Base-by-base conservation (phyloP, 2,888 invertebrate species). In the Melanchra persicariae region DNA sequence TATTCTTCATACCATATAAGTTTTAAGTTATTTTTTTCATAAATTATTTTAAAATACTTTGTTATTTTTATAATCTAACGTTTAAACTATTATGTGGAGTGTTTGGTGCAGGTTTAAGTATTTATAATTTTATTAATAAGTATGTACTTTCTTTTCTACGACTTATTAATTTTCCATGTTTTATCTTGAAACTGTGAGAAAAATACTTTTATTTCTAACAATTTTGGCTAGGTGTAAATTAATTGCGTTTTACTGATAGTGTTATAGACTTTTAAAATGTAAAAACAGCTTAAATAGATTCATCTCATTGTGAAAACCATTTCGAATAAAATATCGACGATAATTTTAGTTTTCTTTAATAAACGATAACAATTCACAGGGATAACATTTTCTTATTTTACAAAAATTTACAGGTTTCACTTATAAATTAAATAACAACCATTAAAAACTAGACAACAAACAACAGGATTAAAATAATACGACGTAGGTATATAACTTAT, bases 101-200 rank as follows among this genome's bases (percentile, higher is more conserved):
- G 37, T 69, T 51, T 17, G 49, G 54, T 30, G 17, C 5, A 8
- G n/a, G 4, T 54, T 43, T 40, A 2, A 54, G 24, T 67, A 61
- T 73, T 73, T 64, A 51, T 79, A 40, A 22, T 19, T 51, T 8
- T 37, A 49, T 58, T 45, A 9, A 30, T 24, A 72, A 47, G 24
- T 40, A 66, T 67, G 9, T 70, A 37, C 17, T 64, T 58, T 67
- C 24, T 68, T 64, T 79, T 79, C 75, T 74, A 64, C 4, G 22
- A 69, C 79, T 79, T 64, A 10, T 69, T 69, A 64, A 62, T 79
- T 73, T 68, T 63, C 74, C 62, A 55, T 55, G 45, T 68, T 73
- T 52, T 59, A 66, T 72, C 62, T 69, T 78, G n/a, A 68, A 58
- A 57, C 52, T 70, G 15, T 66, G 12, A 51, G 51, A 54, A 79